Evolutionary conservation across 2,888 invertebrate genomes (phyloP), one percentile per base, ranked within the genome.

Genomic region (Agrochola macilenta): DNA sequence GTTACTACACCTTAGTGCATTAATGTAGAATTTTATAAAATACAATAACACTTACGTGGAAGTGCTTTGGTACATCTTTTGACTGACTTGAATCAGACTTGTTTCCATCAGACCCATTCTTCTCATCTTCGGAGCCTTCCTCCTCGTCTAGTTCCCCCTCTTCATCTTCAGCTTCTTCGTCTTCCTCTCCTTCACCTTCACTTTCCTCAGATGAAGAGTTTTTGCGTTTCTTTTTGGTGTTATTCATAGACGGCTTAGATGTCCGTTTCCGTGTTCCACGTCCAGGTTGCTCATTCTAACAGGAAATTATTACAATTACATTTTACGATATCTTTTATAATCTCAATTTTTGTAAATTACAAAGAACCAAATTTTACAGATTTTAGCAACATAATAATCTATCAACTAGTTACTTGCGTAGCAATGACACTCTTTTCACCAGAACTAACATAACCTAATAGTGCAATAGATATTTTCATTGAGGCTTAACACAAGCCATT

Each of bases 11-110:
- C 8, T 52, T 30, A 57, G n/a, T 26, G 5, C 5, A 23, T 52
- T 43, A 43, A 43, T n/a, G 2, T 11, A 35, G 2, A 49, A 12
- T 14, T 12, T 26, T 12, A 14, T 30, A 17, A n/a, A 54, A n/a
- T n/a, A n/a, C n/a, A 43, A n/a, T 26, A 70, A 23, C 4, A 72
- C 96, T 93, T 91, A 97, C 97, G 93, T 97, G 97, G 92, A 96
- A 97, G 93, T 97, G 96, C 93, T 97, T 97, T 93, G 97, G 97
- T 94, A 97, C 93, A 93, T 97, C 97, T 92, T 97, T 97, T 85
- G 97, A 96, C 89, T 97, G 97, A 90, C 97, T 97, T 84, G 97
- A 97, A 87, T 97, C 97, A 75, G 97, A 97, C 85, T 97, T 97
- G 76, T 97, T 97, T 66, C 96, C 97, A 88, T 97, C 97, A 57